phyloP scores from a whole-genome alignment of 1,140 invertebrate species.

The Pararge aegeria region DNA sequence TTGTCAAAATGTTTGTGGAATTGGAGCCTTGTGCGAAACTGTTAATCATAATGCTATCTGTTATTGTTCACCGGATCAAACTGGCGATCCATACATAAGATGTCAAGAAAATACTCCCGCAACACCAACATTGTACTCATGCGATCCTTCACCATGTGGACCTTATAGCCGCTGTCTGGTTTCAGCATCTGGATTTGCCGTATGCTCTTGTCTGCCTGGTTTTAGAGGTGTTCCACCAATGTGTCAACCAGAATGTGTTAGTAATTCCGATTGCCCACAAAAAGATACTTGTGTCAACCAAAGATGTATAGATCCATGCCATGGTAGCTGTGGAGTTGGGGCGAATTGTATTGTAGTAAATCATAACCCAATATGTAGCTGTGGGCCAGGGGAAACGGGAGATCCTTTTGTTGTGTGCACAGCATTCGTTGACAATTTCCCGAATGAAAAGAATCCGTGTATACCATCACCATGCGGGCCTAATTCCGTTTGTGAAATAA shows the following conservation, averaged over 20 bases:
- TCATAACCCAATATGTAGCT: conserved; percentile 91
- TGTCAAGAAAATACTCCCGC: conserved; percentile 81
- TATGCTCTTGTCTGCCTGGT: conserved; percentile 89
- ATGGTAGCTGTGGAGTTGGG: conserved; percentile 87
- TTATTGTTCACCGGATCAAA: conserved; percentile 85
- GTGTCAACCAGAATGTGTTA: conserved; percentile 90
- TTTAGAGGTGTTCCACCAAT: conserved; percentile 89
- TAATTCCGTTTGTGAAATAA: conserved; percentile 91
- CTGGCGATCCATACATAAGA: conserved; percentile 89
- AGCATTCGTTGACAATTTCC: conserved; percentile 66
- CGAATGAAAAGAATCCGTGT: conserved; percentile 84
- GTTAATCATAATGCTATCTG: conserved; percentile 90
- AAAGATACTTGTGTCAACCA: conserved; percentile 89
- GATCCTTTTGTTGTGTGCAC: conserved; percentile 90
- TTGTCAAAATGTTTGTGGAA: conserved; percentile 88
- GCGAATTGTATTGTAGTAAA: conserved; percentile 89
- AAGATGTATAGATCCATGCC: conserved; percentile 88
- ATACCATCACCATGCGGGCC: conserved; percentile 90
- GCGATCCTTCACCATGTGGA: conserved; percentile 89
- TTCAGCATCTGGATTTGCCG: conserved; percentile 85
- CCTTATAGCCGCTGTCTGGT: conserved; percentile 88
- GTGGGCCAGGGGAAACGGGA: conserved; percentile 85
- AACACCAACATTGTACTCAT: conserved; percentile 78
- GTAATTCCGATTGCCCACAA: conserved; percentile 89
- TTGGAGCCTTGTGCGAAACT: conserved; percentile 86